Evolutionary conservation across 2,113 vertebrate species (phyloP).

Genomic region (Laticauda colubrina): DNA sequence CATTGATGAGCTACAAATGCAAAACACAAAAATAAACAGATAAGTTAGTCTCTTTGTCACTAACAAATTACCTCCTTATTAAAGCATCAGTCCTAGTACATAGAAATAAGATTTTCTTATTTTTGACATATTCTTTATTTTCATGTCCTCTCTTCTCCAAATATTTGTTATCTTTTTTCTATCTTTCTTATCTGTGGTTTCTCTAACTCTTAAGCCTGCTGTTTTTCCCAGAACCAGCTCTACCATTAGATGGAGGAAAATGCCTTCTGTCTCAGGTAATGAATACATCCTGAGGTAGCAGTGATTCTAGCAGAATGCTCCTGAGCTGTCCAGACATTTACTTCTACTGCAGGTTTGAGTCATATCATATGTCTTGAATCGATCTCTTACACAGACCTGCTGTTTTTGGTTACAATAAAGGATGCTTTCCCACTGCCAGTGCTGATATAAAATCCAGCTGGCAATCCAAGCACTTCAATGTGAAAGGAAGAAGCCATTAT

Average conservation of each 20-base stretch:
- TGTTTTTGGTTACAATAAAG: neutral
- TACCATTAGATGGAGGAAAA: neutral
- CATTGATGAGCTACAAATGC: neutral
- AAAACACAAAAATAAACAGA: neutral
- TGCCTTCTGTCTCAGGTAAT: neutral
- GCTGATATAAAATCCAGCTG: neutral
- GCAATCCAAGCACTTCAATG: neutral
- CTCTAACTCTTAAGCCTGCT: neutral
- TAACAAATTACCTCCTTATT: neutral
- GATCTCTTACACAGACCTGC: neutral
- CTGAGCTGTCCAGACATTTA: neutral
- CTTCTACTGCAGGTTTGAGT: neutral
- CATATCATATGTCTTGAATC: neutral
- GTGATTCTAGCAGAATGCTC: neutral
- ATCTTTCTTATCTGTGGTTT: neutral
- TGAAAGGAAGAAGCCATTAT: neutral
- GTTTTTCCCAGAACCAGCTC: neutral
- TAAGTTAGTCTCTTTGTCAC: neutral
- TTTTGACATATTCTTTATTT: neutral
- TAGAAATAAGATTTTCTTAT: neutral
- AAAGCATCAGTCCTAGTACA: neutral
- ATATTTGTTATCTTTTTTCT: neutral
- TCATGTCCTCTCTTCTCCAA: neutral
- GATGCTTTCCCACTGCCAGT: neutral
- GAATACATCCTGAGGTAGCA: neutral